Evolutionary conservation across 2,797 vertebrate species (phyloP).

Genomic region (Mycteria americana): DNA sequence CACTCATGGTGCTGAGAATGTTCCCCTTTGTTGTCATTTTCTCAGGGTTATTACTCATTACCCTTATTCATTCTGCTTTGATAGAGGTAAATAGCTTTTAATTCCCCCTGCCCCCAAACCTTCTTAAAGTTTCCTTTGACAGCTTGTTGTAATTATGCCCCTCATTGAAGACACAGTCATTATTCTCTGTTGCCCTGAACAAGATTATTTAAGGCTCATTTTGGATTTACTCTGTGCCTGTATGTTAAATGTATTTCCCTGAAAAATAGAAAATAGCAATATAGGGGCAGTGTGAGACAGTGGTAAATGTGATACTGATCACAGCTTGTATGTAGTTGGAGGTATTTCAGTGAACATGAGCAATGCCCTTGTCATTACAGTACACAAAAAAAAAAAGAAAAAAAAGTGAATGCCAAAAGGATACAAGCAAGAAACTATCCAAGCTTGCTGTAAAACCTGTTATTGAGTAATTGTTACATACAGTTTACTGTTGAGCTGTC

Average conservation of each 20-base stretch:
- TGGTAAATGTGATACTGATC: background rate
- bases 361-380: slow-evolving; percentile 6
- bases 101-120: slow-evolving; percentile 60
- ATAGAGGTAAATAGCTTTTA: slow-evolving; percentile 70
- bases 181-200: slow-evolving; percentile 63
- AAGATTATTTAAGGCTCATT: slow-evolving; percentile 59
- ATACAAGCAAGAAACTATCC: background rate
- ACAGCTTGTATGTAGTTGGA: background rate
- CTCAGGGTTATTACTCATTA: slow-evolving; percentile 70
- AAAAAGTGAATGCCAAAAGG: background rate
- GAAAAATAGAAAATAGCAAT: slow-evolving; percentile 32
- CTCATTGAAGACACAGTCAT: slow-evolving; percentile 61
- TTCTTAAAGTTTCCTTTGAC: slow-evolving; percentile 65
- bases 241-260: slow-evolving; percentile 24
- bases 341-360: slow-evolving; percentile 18
- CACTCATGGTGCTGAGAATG: slow-evolving; percentile 51
- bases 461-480: slow-evolving; percentile 47
- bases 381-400: background rate
- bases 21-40: slow-evolving; percentile 67
- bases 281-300: background rate
- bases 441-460: background rate
- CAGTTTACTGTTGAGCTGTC: slow-evolving; percentile 46
- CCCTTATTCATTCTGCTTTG: slow-evolving; percentile 67
- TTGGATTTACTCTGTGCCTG: slow-evolving; percentile 15
- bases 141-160: slow-evolving; percentile 68